Conservation (phyloP, 2,797 vertebrate species). For the Orientallactaga sibirica region DNA sequence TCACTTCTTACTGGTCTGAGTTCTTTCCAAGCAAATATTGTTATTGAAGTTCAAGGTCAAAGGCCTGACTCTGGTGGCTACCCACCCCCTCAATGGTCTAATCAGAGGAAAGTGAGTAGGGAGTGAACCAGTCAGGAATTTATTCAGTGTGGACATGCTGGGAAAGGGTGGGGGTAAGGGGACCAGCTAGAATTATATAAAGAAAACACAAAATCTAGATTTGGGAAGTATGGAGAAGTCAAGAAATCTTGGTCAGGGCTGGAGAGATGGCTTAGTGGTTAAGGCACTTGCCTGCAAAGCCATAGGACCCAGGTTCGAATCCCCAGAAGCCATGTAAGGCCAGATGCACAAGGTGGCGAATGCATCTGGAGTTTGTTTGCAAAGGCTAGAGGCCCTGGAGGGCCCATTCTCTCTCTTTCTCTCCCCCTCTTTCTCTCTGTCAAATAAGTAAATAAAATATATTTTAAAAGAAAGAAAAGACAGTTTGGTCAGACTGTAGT, state of each 20-base stretch:
- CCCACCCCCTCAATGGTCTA: neutral
- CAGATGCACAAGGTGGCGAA: too few relatives aligned
- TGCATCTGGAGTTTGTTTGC: too few relatives aligned
- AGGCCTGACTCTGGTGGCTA: neutral
- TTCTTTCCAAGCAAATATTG: neutral
- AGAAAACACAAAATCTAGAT: neutral
- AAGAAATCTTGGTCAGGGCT: too few relatives aligned
- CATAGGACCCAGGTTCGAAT: too few relatives aligned
- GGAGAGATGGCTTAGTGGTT: too few relatives aligned
- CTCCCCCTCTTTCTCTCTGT: too few relatives aligned
- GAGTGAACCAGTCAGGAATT: neutral
- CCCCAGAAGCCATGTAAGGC: too few relatives aligned
- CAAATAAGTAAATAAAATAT: too few relatives aligned
- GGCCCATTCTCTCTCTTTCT: too few relatives aligned
- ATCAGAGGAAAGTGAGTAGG: neutral
- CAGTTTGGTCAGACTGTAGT: neutral
- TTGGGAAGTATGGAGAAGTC: neutral
- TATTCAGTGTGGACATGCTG: neutral
- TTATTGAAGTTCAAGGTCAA: neutral
- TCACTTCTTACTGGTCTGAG: neutral
- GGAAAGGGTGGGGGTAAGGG: neutral
- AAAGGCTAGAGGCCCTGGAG: too few relatives aligned
- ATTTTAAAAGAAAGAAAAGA: too few relatives aligned
- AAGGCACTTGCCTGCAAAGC: too few relatives aligned
- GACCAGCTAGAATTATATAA: neutral